Evolutionary conservation across 2,888 invertebrate species (phyloP).

Genomic region (Spisula subtruncata): DNA sequence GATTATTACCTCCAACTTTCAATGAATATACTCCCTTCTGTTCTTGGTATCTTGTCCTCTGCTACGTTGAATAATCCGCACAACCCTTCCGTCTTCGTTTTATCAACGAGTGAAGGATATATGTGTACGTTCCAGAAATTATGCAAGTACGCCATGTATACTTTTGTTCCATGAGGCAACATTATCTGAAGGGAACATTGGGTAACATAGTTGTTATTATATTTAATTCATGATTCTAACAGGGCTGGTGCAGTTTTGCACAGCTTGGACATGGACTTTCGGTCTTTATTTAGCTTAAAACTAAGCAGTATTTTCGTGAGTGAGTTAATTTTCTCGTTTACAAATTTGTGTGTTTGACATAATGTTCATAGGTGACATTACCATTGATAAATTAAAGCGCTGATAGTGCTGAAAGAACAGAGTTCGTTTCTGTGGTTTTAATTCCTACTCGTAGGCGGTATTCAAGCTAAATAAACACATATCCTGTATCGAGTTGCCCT

Average conservation of each 20-base stretch:
- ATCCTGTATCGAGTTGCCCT: too few relatives aligned
- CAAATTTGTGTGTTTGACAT: too few relatives aligned
- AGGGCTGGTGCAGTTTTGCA: too few relatives aligned
- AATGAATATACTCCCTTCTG: neutral
- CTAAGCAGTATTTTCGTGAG: too few relatives aligned
- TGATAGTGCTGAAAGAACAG: too few relatives aligned
- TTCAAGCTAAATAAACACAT: too few relatives aligned
- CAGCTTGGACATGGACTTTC: neutral
- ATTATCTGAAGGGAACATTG: neutral
- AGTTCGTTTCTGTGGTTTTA: too few relatives aligned
- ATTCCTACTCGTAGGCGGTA: too few relatives aligned
- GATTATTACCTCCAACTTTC: neutral
- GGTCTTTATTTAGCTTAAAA: neutral
- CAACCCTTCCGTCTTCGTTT: neutral
- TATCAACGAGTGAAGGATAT: constrained; percentile 5
- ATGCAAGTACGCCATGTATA: neutral
- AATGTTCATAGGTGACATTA: too few relatives aligned
- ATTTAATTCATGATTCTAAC: too few relatives aligned
- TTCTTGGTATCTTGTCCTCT: neutral
- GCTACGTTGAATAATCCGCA: neutral
- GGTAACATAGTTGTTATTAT: neutral
- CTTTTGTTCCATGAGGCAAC: neutral
- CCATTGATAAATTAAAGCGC: too few relatives aligned
- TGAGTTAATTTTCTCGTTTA: too few relatives aligned
- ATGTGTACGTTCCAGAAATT: neutral